Evolutionary conservation across 1,140 invertebrate genomes (phyloP).

Genomic region (Myzus persicae): DNA sequence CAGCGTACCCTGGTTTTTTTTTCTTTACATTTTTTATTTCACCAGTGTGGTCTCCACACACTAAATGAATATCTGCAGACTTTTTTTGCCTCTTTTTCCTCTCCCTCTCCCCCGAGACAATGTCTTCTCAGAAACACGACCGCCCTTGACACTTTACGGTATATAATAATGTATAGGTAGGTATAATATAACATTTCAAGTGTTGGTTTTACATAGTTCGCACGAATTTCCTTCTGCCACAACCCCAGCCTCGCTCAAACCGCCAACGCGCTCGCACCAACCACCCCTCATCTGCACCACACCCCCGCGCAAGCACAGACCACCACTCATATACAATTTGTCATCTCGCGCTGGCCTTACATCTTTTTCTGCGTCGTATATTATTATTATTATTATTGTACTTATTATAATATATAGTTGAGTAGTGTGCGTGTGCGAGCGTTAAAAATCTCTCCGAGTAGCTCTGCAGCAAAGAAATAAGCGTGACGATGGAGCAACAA

Average conservation of each 20-base stretch:
- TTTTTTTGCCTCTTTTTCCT: neutral
- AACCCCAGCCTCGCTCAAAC: neutral
- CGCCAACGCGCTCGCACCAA: no score
- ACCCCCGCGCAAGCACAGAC: neutral
- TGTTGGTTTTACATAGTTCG: neutral
- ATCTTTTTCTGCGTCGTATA: neutral
- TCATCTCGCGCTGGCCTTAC: neutral
- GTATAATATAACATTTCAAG: neutral
- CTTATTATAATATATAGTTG: neutral
- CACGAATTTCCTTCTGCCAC: neutral
- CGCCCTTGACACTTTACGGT: neutral
- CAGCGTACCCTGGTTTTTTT: neutral
- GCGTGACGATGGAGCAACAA: no score
- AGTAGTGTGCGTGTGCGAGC: neutral
- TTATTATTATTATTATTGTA: conserved; percentile 3
- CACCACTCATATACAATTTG: neutral
- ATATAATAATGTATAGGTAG: neutral
- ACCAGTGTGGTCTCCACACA: neutral
- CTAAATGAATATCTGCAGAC: neutral
- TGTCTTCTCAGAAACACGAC: neutral
- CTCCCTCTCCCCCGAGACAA: neutral
- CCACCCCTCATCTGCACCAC: no score
- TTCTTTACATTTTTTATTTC: neutral
- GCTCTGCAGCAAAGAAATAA: neutral
- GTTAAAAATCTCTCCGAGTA: neutral